Evolutionary conservation across 2,888 invertebrate genomes (phyloP).

Genomic region (Neoascia interrupta): DNA sequence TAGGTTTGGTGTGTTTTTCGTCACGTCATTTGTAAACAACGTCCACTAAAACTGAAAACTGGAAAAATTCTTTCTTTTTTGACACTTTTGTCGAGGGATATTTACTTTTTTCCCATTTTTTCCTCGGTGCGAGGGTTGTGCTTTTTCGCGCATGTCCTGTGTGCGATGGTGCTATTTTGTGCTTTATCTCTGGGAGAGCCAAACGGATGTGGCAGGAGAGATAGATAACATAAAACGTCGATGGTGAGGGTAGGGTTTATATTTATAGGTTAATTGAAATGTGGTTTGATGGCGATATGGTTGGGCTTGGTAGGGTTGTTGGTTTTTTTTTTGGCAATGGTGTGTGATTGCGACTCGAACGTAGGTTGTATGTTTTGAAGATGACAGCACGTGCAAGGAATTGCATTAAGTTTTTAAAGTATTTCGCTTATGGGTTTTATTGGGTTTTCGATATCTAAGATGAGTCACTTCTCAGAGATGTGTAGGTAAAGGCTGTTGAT

Average conservation of each 20-base stretch:
- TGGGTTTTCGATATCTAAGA: not conserved
- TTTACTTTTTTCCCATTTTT: conserved; percentile 3
- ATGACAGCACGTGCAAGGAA: conserved; percentile 56
- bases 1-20: conserved; percentile 44
- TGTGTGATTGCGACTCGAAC: conserved; percentile 20
- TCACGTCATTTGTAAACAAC: conserved; percentile 68
- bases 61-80: conserved; percentile 43
- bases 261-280: conserved; percentile 57
- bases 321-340: conserved; percentile 25
- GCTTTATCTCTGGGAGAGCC: conserved; percentile 61
- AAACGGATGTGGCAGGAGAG: conserved; percentile 32
- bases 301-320: not conserved
- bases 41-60: conserved; percentile 66
- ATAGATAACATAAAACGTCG: conserved; percentile 60
- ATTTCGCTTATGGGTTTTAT: conserved; percentile 26
- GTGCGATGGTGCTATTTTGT: no score
- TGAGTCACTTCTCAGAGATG: conserved; percentile 29
- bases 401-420: conserved; percentile 42
- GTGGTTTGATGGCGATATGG: conserved; percentile 7
- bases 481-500: not conserved
- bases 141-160: conserved; percentile 50
- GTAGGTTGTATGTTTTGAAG: conserved; percentile 14
- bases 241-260: conserved; percentile 62
- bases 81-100: conserved; percentile 56
- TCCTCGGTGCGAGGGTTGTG: conserved; percentile 4